Conservation (phyloP, 2,888 invertebrate species). For the Melitaea athalia region DNA sequence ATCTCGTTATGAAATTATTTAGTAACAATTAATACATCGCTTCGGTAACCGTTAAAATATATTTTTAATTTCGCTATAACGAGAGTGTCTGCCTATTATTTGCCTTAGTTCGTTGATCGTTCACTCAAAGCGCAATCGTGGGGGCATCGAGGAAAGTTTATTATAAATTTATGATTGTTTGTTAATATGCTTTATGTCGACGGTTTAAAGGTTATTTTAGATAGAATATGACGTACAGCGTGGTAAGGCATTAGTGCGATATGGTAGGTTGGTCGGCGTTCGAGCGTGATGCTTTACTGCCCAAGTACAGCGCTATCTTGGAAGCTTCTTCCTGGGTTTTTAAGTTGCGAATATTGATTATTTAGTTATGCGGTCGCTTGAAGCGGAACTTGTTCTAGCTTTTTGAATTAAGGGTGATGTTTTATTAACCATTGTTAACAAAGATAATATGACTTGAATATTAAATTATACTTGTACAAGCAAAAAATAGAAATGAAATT, state of each 20-base stretch:
- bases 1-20: not conserved
- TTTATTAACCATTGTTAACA: not conserved
- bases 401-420: not conserved
- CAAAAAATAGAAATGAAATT: not conserved
- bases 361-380: slow-evolving; percentile 24
- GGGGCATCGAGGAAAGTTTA: slow-evolving; percentile 46
- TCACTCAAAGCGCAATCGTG: slow-evolving; percentile 70
- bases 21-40: not conserved
- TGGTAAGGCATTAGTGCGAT: slow-evolving; percentile 66
- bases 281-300: slow-evolving; percentile 54
- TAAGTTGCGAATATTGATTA: slow-evolving; percentile 43
- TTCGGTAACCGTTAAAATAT: slow-evolving; percentile 18
- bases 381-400: slow-evolving; percentile 38
- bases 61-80: slow-evolving; percentile 24
- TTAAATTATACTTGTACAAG: not conserved
- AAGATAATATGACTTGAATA: not conserved
- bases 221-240: slow-evolving; percentile 37
- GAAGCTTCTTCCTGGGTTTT: slow-evolving; percentile 63
- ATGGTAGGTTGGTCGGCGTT: slow-evolving; percentile 72
- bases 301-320: slow-evolving; percentile 33
- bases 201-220: slow-evolving; percentile 33
- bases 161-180: slow-evolving; percentile 41
- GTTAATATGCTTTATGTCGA: slow-evolving; percentile 31
- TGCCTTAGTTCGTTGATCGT: slow-evolving; percentile 73
- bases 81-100: slow-evolving; percentile 51